Evolutionary conservation across 2,888 invertebrate species (phyloP), one percentile per base, ranked within the genome.

Genomic region (Cyrtodaria siliqua): DNA sequence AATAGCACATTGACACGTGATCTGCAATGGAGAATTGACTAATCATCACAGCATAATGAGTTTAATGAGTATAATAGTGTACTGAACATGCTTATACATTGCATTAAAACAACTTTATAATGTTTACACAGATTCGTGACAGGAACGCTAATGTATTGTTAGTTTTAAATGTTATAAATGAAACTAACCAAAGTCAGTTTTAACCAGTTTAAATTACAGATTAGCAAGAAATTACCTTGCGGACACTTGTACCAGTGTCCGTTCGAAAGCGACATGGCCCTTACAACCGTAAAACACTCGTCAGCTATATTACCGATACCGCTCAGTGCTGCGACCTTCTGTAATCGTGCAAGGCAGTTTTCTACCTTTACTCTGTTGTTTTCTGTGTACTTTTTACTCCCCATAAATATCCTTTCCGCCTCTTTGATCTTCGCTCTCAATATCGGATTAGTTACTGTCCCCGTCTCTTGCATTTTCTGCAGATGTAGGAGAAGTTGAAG

Each of bases 171-270:
- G n/a, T n/a, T n/a, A n/a, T n/a, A n/a, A n/a, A n/a, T n/a, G n/a
- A n/a, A n/a, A n/a, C n/a, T n/a, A n/a, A n/a, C n/a, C n/a, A n/a
- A n/a, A n/a, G n/a, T n/a, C n/a, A n/a, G n/a, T n/a, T n/a, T n/a
- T n/a, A n/a, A n/a, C n/a, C n/a, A n/a, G n/a, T n/a, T n/a, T n/a
- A n/a, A n/a, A n/a, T n/a, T n/a, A n/a, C n/a, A n/a, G n/a, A n/a
- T n/a, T n/a, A n/a, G n/a, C n/a, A n/a, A n/a, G n/a, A n/a, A n/a
- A n/a, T 76, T 75, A 92, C 92, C 96, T 83, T 96, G 95, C 0
- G 95, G 95, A 91, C 96, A 96, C 90, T 95, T 95, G 91, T 93
- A 96, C 96, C 96, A 96, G 86, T 95, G 95, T 0, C 96, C 96
- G 53, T 93, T 93, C 50, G 88, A 92, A 29, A 95, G 86, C 0